These are phyloP conservation scores for Trididemnum clinides DNA, from an alignment of 23 tunicate species.

Conservation along the genomic window DNA sequence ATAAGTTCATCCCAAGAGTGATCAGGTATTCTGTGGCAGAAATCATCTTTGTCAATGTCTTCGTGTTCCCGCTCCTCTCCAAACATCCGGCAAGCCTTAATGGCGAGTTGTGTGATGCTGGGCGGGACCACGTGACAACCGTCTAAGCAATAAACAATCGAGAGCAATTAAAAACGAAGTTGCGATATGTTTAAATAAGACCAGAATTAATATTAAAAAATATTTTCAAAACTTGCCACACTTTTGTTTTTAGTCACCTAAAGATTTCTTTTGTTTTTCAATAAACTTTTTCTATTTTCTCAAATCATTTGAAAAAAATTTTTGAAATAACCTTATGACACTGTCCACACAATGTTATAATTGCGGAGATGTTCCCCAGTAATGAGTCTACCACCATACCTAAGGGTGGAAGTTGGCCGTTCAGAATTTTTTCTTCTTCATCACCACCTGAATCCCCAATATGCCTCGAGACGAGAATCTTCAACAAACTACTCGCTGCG, in stretches of 20 bases:
- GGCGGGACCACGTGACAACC: constrained; percentile 62
- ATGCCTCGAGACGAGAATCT: constrained; percentile 60
- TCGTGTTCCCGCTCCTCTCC: constrained; percentile 83
- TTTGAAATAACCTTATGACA: too few relatives aligned
- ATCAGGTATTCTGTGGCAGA: constrained; percentile 38
- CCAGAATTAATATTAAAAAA: too few relatives aligned
- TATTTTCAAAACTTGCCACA: too few relatives aligned
- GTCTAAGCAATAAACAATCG: constrained; percentile 24
- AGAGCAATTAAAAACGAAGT: neutral
- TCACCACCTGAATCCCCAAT: constrained; percentile 46
- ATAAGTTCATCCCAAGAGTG: constrained; percentile 57
- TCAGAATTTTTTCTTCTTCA: constrained; percentile 44
- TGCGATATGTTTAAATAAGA: too few relatives aligned
- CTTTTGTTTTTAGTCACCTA: neutral
- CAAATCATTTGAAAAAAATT: too few relatives aligned
- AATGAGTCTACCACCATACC: too few relatives aligned
- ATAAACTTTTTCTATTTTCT: too few relatives aligned
- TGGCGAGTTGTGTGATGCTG: constrained; percentile 49
- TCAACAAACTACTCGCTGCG: constrained; percentile 69
- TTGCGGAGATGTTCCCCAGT: too few relatives aligned
- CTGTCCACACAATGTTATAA: too few relatives aligned
- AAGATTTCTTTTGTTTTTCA: too few relatives aligned
- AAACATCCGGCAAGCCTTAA: constrained; percentile 55
- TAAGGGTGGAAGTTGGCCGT: constrained; percentile 70
- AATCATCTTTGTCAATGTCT: constrained; percentile 76